Evolutionary conservation across 2,888 invertebrate genomes (phyloP).

Genomic region (Laspeyria flexula): DNA sequence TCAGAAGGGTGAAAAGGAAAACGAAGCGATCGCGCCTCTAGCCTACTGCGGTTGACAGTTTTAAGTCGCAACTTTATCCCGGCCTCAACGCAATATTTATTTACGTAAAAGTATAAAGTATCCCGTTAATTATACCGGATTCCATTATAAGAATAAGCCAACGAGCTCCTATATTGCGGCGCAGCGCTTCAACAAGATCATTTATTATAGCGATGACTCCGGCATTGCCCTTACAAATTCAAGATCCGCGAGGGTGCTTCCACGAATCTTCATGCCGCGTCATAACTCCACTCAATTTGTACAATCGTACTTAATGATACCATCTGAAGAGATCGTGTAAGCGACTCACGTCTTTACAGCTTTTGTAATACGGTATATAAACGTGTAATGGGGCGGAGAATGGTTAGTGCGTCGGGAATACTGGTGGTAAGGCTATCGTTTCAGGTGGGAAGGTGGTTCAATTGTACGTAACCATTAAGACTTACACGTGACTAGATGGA

Average conservation of each 20-base stretch:
- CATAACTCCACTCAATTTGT: slow-evolving; percentile 60
- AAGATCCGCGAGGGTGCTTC: slow-evolving; percentile 35
- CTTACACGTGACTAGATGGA: slow-evolving; percentile 40
- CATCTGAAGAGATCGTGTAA: slow-evolving; percentile 33
- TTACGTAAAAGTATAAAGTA: slow-evolving; percentile 29
- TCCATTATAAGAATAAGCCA: slow-evolving; percentile 40
- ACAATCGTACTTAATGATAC: slow-evolving; percentile 55
- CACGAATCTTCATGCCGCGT: slow-evolving; percentile 48
- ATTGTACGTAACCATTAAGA: slow-evolving; percentile 41
- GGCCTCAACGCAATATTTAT: slow-evolving; percentile 23
- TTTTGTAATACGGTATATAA: slow-evolving; percentile 43
- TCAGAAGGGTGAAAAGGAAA: slow-evolving; percentile 17
- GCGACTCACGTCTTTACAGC: slow-evolving; percentile 44
- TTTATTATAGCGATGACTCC: slow-evolving; percentile 49
- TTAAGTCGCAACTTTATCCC: slow-evolving; percentile 47
- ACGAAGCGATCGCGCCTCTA: slow-evolving; percentile 5
- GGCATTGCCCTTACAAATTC: slow-evolving; percentile 45
- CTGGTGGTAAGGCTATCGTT: slow-evolving; percentile 34
- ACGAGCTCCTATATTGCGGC: slow-evolving; percentile 34
- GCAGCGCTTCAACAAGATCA: slow-evolving; percentile 43
- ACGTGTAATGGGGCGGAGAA: slow-evolving; percentile 31
- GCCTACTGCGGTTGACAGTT: slow-evolving; percentile 50
- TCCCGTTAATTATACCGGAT: slow-evolving; percentile 43
- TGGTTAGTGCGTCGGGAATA: slow-evolving; percentile 27
- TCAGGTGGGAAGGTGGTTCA: slow-evolving; percentile 30